Evolutionary conservation across 2,888 invertebrate species (phyloP).

Genomic region (Vanessa cardui): DNA sequence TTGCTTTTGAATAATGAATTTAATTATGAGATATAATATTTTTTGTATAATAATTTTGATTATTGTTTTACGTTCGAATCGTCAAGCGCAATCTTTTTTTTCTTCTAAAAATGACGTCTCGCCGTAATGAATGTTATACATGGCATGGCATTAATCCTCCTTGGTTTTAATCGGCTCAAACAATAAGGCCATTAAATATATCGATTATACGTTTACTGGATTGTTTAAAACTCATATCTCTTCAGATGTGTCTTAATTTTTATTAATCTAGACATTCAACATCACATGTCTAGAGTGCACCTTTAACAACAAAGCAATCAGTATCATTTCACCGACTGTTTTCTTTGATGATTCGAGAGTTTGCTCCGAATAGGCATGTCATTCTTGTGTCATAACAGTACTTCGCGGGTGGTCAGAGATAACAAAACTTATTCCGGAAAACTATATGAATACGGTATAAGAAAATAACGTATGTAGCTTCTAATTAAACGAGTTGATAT

Average conservation of each 20-base stretch:
- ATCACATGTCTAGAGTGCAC: constrained; percentile 55
- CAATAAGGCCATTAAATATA: too few relatives aligned
- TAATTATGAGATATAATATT: too few relatives aligned
- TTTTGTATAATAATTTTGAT: too few relatives aligned
- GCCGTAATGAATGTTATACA: too few relatives aligned
- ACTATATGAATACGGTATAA: not conserved
- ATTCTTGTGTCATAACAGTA: constrained; percentile 53
- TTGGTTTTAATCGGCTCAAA: too few relatives aligned
- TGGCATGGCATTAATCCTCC: too few relatives aligned
- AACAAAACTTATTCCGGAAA: constrained; percentile 27
- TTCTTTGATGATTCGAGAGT: constrained; percentile 70
- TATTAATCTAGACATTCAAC: constrained; percentile 42
- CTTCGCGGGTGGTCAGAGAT: constrained; percentile 62
- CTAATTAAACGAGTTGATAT: not conserved
- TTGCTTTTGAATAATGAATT: too few relatives aligned
- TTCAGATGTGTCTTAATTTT: not conserved
- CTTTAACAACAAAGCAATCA: constrained; percentile 68
- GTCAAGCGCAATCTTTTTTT: too few relatives aligned
- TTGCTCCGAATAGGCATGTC: constrained; percentile 53
- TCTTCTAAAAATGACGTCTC: too few relatives aligned
- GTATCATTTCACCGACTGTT: constrained; percentile 67
- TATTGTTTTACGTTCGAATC: too few relatives aligned
- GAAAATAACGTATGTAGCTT: not conserved
- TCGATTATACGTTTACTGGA: too few relatives aligned
- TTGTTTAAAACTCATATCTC: too few relatives aligned